Percentiles rank a stretch among this genome's conserved stretches.
These are phyloP conservation scores for Lampris megalopsis DNA, from an alignment of 2,113 vertebrate species.

Conservation along the genomic window DNA sequence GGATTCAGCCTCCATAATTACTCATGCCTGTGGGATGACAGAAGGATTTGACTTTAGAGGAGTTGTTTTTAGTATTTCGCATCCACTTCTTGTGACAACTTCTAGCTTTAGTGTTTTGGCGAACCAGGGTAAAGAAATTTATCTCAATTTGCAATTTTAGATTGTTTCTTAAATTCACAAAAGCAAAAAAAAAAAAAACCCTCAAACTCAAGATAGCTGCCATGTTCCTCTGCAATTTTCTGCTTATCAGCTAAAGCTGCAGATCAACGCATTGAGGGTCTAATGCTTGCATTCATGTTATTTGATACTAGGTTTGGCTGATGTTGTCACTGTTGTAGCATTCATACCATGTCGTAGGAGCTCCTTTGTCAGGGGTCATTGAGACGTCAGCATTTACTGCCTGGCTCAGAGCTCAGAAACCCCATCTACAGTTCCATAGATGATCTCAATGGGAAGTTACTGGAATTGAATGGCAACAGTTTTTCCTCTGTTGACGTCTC, in stretches of 20 bases:
- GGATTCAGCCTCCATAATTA: background rate
- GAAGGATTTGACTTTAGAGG: background rate
- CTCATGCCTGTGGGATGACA: background rate
- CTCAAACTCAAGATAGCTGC: constrained; percentile 8
- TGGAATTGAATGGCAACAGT: constrained; percentile 55
- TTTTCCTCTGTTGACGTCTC: constrained; percentile 50
- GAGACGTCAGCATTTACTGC: constrained; percentile 65
- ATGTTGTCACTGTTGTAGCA: constrained; percentile 37
- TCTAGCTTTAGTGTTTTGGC: background rate
- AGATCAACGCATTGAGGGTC: constrained; percentile 45
- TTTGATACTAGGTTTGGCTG: constrained; percentile 48
- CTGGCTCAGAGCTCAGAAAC: constrained; percentile 49
- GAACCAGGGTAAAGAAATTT: background rate
- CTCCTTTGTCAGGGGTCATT: constrained; percentile 63
- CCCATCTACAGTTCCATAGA: constrained; percentile 57
- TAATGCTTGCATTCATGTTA: constrained; percentile 35
- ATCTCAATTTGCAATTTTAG: background rate
- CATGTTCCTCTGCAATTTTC: constrained; percentile 23
- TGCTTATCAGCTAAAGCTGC: constrained; percentile 23
- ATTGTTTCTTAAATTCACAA: background rate
- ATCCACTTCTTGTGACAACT: background rate
- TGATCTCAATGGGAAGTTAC: constrained; percentile 41
- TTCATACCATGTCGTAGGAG: constrained; percentile 47
- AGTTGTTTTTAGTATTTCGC: background rate
- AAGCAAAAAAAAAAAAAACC: background rate